phyloP scores from a whole-genome alignment of 1,140 invertebrate species.

The Drosophila erecta region DNA sequence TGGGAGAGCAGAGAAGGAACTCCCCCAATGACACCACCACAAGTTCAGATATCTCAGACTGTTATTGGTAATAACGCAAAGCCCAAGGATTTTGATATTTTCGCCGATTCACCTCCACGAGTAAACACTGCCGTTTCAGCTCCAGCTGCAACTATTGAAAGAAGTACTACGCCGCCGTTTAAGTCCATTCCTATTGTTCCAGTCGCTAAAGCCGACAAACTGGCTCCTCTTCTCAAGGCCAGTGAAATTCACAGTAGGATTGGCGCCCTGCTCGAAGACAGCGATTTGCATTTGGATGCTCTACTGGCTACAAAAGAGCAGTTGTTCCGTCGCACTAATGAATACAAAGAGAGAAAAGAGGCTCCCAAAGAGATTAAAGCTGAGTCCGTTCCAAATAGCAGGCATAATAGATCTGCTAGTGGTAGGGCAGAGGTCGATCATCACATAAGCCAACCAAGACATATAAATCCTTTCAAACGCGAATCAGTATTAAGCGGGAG shows the following conservation, averaged over 20 bases:
- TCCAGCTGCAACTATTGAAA: slow-evolving; percentile 17
- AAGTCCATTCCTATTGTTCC: background rate
- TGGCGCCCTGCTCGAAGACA: slow-evolving; percentile 71
- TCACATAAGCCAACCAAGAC: background rate
- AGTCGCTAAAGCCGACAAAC: slow-evolving; percentile 2
- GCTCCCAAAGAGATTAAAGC: slow-evolving; percentile 29
- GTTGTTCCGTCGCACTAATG: slow-evolving; percentile 54
- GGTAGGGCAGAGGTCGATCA: background rate
- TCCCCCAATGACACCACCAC: slow-evolving; percentile 13
- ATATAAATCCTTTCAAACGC: slow-evolving; percentile 57
- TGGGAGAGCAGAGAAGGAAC: slow-evolving; percentile 23
- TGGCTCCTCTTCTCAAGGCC: slow-evolving; percentile 51
- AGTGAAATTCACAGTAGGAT: slow-evolving; percentile 76
- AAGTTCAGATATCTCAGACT: background rate
- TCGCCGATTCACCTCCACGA: slow-evolving; percentile 78
- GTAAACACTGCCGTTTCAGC: slow-evolving; percentile 40
- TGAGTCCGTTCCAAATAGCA: background rate
- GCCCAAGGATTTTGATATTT: slow-evolving; percentile 60
- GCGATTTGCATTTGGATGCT: slow-evolving; percentile 62
- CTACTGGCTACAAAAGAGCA: slow-evolving; percentile 58
- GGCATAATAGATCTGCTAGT: background rate
- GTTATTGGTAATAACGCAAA: slow-evolving; percentile 11
- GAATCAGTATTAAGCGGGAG: slow-evolving; percentile 64
- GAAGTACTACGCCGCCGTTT: slow-evolving; percentile 66
- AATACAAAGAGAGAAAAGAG: slow-evolving; percentile 55